Base-by-base conservation (phyloP, 2,113 vertebrate genomes). In the Mastomys natalensis region DNA sequence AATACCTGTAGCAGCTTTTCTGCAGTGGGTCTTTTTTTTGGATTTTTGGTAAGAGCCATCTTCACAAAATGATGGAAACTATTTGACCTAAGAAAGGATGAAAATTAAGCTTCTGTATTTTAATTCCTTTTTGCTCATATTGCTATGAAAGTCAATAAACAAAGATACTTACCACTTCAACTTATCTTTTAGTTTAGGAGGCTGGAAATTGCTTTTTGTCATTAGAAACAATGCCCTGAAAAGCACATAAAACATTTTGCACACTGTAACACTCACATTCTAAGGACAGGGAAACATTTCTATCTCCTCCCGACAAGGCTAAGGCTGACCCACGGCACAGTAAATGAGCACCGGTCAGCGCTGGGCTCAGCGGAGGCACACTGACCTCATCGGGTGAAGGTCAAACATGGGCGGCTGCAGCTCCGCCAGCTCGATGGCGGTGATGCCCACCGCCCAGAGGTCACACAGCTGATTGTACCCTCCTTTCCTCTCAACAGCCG, bases 11-110 rank as follows among this genome's bases (percentile, higher is more conserved):
- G 98, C 81, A 99, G 98, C 93, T 99, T 99, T 97, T 99, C 99
- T 82, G 99, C 99, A 55, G 99, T 99, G 58, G 99, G 99, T 94
- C 99, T 99, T 98, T 99, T 99, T 98, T 99, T 99, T 64, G 99
- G 98, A 97, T 99, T 99, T 99, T 99, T 99, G 82, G 99, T 99
- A 98, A 99, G 99, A 60, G 99, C 99, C 97, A 99, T 99, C 98
- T 99, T 99, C 98, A 99, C 99, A 99, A 99, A 99, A 98, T 99
- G 99, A 98, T 99, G 99, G 96, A 99, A 99, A 97, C 99, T 99
- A 98, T 99, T 99, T 78, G 99, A 99, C 99, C 99, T 99, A 97
- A 87, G 92, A 98, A 97, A 98, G 3, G 0, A 99, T 97, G 66
- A 97, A 98, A 98, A 98, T 16, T 0, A 98, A 72, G 97, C 26